Base-by-base conservation (phyloP, 2,888 invertebrate genomes). In the Liposcelis brunnea region DNA sequence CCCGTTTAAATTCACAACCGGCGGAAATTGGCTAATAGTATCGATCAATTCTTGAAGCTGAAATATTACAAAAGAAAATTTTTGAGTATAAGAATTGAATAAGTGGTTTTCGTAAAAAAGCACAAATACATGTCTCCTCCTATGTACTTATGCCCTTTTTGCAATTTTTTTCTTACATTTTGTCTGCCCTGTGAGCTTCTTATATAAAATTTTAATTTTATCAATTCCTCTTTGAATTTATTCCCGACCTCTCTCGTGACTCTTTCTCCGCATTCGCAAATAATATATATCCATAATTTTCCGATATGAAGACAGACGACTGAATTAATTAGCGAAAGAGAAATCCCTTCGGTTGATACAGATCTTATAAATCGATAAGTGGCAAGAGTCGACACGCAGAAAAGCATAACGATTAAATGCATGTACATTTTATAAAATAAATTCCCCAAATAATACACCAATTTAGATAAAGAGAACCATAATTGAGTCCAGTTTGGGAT, bases 191-290 rank as follows among this genome's bases (percentile, higher is more conserved):
- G 26, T 26, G 8, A 26, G 8, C 5, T 26, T 26, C 8, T 26
- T 4, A 26, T 26, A 4, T 4, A 4, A 8, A 26, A 6, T 26
- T 26, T 26, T 26, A 26, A 26, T 6, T 26, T 8, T 8, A 8
- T 26, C 26, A 26, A 8, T 26, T 26, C 26, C 8, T 26, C 26
- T 6, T 6, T 26, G 26, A 26, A 26, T 26, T 26, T 26, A 8
- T 26, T 26, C 5, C 26, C 26, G 8, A 26, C 26, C 26, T 40
- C 40, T 6, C 10, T 6, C 6, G 19, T n/a, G 16, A 40, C 21
- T 19, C 40, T 40, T 19, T 40, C 40, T n/a, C 40, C 40, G 21
- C 40, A 40, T 21, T 40, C 40, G 19, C 18, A 16, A 11, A 40
- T 6, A n/a, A 40, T 16, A 21, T 18, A 40, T 6, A 40, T 6